These are phyloP conservation scores for Tenthredo scrophulariae DNA, from an alignment of 2,888 invertebrate genomes.

Conservation along the genomic window DNA sequence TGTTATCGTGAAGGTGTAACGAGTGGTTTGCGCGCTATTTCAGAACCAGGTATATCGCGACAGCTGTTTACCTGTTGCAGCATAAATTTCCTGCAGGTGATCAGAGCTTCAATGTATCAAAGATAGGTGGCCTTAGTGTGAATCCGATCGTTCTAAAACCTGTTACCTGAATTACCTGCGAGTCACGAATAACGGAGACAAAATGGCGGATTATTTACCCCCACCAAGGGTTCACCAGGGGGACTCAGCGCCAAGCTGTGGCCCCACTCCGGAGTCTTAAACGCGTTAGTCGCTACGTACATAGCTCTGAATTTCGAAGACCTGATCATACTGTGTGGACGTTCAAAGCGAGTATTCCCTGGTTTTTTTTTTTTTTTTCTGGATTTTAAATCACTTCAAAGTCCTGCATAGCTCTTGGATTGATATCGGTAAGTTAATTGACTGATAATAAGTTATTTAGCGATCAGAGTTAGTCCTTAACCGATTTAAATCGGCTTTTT, in stretches of 20 bases:
- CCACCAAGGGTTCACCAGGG: constrained; percentile 39
- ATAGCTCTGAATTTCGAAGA: constrained; percentile 45
- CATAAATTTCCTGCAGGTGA: background rate
- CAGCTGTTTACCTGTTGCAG: background rate
- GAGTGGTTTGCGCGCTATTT: constrained; percentile 4
- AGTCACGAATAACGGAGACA: constrained; percentile 15
- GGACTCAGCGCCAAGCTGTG: constrained; percentile 35
- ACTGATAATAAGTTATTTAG: background rate
- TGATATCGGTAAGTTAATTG: constrained; percentile 17
- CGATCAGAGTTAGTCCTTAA: background rate
- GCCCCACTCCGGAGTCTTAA: constrained; percentile 39
- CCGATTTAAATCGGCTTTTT: background rate
- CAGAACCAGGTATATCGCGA: background rate
- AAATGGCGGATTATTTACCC: constrained; percentile 41
- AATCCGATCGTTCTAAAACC: constrained; percentile 21
- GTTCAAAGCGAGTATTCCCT: constrained; percentile 16
- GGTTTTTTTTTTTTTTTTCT: constrained; percentile 6
- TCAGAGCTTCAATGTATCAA: background rate
- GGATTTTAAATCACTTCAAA: constrained; percentile 14
- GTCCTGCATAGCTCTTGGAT: background rate
- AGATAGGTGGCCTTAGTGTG: constrained; percentile 1
- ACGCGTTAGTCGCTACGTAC: constrained; percentile 38
- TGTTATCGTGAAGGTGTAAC: background rate
- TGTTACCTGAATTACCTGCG: constrained; percentile 47
- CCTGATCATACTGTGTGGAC: constrained; percentile 26